phyloP scores from a whole-genome alignment of 1,140 invertebrate species.

The Conus betulinus region DNA sequence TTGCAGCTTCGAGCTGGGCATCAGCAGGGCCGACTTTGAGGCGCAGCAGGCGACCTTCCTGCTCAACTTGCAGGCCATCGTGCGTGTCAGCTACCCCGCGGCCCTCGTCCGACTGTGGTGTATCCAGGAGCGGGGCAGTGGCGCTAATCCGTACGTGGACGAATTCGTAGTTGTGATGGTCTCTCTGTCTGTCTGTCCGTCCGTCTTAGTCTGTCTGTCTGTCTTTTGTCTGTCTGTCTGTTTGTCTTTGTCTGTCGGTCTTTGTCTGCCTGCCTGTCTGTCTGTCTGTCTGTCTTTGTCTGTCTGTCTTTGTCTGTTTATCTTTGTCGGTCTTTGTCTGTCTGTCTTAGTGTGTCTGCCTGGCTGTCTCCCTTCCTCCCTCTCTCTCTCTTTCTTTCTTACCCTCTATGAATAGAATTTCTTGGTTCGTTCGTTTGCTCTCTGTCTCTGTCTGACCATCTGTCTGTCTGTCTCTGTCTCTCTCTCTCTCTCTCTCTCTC shows the following conservation, averaged over 20 bases:
- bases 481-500: no score
- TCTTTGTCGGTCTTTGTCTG: not conserved
- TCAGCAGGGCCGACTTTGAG: slow-evolving; percentile 37
- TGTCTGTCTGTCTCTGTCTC: not conserved
- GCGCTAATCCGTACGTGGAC: not conserved
- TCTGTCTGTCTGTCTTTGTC: not conserved
- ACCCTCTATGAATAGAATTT: not conserved
- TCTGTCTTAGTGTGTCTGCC: not conserved
- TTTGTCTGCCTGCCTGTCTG: not conserved
- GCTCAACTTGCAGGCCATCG: slow-evolving; percentile 32
- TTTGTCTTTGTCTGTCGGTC: not conserved
- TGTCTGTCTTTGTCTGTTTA: not conserved
- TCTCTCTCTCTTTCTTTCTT: not conserved
- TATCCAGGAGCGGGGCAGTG: slow-evolving; percentile 39
- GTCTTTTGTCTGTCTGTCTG: not conserved
- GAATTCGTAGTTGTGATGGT: not conserved
- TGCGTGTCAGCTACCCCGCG: slow-evolving; percentile 32
- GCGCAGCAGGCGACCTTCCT: slow-evolving; percentile 39
- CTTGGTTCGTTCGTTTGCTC: not conserved
- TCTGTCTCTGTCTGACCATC: not conserved
- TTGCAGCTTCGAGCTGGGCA: slow-evolving; percentile 30
- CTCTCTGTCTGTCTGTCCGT: not conserved
- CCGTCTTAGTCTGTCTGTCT: not conserved
- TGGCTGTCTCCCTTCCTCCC: not conserved
- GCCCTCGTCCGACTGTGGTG: slow-evolving; percentile 48